phyloP scores from a whole-genome alignment of 2,888 invertebrate genomes.

The Galerucella pusilla region DNA sequence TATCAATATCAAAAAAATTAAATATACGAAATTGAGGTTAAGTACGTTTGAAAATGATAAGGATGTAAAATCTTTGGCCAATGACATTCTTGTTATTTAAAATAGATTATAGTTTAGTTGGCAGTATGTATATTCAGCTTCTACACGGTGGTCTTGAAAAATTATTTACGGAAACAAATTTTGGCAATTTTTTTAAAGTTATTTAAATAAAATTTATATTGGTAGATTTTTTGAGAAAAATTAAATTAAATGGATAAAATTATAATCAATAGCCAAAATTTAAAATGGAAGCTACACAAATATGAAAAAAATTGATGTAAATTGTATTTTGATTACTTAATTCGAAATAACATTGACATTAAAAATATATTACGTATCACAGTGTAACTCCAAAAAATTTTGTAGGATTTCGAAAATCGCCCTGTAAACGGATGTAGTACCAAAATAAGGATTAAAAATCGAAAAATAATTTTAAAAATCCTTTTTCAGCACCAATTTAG shows the following conservation, averaged over 20 bases:
- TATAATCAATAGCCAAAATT: too few species aligned
- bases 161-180: neutral
- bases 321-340: too few species aligned
- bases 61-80: constrained; percentile 10
- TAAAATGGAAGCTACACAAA: too few species aligned
- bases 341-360: too few species aligned
- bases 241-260: too few species aligned
- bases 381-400: too few species aligned
- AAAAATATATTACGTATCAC: too few species aligned
- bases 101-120: constrained; percentile 1
- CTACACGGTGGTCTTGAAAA: neutral
- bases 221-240: too few species aligned
- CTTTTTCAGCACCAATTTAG: constrained; percentile 25
- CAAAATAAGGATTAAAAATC: neutral
- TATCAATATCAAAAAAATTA: constrained; percentile 19
- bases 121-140: neutral
- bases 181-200: neutral
- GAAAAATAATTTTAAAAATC: neutral
- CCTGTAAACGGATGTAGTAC: too few species aligned
- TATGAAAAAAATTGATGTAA: too few species aligned
- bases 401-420: too few species aligned
- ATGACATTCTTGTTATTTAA: neutral
- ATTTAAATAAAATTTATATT: too few species aligned
- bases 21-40: constrained; percentile 11
- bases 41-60: constrained; percentile 15